These are phyloP conservation scores for Porites evermanni DNA, from an alignment of 92 coral and sea anemone genomes.

Conservation along the genomic window DNA sequence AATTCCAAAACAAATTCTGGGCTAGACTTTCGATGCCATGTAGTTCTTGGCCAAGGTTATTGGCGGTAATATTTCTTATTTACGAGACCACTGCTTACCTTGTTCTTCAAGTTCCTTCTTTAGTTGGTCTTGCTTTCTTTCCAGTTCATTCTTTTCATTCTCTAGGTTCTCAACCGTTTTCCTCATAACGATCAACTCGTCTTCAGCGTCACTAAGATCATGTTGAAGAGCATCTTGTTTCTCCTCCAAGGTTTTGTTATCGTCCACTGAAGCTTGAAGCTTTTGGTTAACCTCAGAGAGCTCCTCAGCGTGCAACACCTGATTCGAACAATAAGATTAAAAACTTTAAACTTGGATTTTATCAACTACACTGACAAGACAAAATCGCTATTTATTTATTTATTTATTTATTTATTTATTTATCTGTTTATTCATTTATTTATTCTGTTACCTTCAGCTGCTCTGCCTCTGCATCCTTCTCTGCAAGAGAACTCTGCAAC, in stretches of 20 bases:
- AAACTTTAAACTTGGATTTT: neutral
- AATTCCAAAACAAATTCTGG: too few species aligned
- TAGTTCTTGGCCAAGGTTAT: too few species aligned
- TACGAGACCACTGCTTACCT: slow-evolving; percentile 8
- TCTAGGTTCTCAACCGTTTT: slow-evolving; percentile 7
- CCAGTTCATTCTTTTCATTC: slow-evolving; percentile 33
- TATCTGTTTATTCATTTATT: too few species aligned
- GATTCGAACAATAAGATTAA: neutral
- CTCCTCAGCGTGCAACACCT: slow-evolving; percentile 62
- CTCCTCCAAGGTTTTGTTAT: slow-evolving; percentile 57
- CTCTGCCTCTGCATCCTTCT: slow-evolving; percentile 70
- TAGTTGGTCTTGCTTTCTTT: slow-evolving; percentile 17
- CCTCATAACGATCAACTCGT: slow-evolving; percentile 40
- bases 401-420: too few species aligned
- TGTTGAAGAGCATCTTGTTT: slow-evolving; percentile 51
- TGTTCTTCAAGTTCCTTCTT: slow-evolving; percentile 45
- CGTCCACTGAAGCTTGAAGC: slow-evolving; percentile 51
- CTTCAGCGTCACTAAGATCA: slow-evolving; percentile 45
- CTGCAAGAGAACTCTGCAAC: slow-evolving; percentile 54
- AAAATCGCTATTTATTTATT: too few species aligned
- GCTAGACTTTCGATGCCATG: too few species aligned
- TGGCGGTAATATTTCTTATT: too few species aligned
- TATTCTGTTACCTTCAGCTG: slow-evolving; percentile 28
- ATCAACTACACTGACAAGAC: neutral
- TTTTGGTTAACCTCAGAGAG: slow-evolving; percentile 61